These are phyloP conservation scores for Paralichthys olivaceus DNA, from an alignment of 2,113 vertebrate species.

Conservation along the genomic window DNA sequence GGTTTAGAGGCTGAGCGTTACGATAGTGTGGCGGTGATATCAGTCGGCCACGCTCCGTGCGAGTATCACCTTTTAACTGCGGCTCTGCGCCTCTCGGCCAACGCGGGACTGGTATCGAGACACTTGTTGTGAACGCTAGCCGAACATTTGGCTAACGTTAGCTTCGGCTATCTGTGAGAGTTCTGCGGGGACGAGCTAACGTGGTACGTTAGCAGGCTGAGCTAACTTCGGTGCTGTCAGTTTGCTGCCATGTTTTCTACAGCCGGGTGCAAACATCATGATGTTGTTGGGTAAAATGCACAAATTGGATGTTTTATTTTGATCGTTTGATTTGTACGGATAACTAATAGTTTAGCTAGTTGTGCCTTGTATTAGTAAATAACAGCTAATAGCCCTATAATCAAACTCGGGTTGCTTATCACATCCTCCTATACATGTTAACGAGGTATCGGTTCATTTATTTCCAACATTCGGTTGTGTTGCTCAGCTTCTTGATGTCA, in stretches of 20 bases:
- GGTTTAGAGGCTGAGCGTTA: neutral
- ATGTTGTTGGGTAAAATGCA: neutral
- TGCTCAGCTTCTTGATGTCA: neutral
- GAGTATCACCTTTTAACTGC: neutral
- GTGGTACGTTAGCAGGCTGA: slow-evolving; percentile 48
- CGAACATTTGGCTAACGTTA: slow-evolving; percentile 49
- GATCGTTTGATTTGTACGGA: too few relatives aligned
- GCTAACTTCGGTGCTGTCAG: slow-evolving; percentile 57
- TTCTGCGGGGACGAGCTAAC: slow-evolving; percentile 58
- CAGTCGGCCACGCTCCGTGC: rapidly evolving
- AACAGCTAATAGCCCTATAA: neutral
- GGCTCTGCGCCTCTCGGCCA: too few relatives aligned
- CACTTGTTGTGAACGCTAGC: slow-evolving; percentile 57
- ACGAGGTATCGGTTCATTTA: neutral
- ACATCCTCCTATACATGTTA: neutral
- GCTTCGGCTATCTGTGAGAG: slow-evolving; percentile 69
- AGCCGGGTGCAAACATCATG: neutral
- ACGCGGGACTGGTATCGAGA: neutral
- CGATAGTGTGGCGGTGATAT: neutral
- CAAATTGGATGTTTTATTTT: neutral
- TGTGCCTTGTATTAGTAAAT: neutral
- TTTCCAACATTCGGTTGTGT: neutral
- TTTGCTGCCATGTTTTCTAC: slow-evolving; percentile 44
- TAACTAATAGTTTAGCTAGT: too few relatives aligned
- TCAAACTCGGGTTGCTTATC: slow-evolving; percentile 33